A percentile compares a stretch with the other conserved stretches of the same genome.
phyloP scores from a whole-genome alignment of 2,797 vertebrate species.

The Tolypeutes matacus region DNA sequence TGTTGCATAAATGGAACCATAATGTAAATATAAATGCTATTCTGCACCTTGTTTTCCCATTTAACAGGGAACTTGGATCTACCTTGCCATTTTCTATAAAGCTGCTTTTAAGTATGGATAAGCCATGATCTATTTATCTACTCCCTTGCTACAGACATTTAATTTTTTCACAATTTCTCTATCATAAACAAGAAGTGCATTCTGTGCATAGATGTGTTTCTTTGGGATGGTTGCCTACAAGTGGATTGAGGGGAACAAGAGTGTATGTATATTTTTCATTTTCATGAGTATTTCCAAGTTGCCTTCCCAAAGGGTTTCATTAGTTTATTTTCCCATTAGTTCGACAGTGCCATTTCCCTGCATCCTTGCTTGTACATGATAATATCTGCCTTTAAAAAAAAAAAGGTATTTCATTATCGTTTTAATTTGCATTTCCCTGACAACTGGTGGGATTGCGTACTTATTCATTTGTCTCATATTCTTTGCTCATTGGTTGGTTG shows the following conservation, averaged over 20 bases:
- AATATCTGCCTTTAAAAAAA: conserved; percentile 30
- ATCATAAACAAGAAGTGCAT: background rate
- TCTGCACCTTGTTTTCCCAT: background rate
- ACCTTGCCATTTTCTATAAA: background rate
- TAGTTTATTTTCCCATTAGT: background rate
- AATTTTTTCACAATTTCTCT: background rate
- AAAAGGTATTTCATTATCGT: background rate
- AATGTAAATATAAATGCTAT: background rate
- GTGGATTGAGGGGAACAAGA: background rate
- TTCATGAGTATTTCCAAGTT: background rate
- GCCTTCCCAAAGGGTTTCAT: background rate
- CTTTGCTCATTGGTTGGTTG: conserved; percentile 1
- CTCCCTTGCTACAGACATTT: background rate
- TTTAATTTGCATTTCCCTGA: conserved; percentile 68
- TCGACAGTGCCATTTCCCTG: background rate
- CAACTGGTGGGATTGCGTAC: conserved; percentile 23
- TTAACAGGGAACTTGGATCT: background rate
- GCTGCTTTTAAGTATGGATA: background rate
- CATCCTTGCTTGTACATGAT: background rate
- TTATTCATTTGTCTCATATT: background rate
- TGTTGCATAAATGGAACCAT: background rate
- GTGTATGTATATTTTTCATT: background rate
- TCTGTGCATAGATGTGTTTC: conserved; percentile 2
- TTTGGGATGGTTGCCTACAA: background rate
- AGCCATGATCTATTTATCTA: background rate